Evolutionary conservation across 2,113 vertebrate species (phyloP).

Genomic region (Microtus ochrogaster): DNA sequence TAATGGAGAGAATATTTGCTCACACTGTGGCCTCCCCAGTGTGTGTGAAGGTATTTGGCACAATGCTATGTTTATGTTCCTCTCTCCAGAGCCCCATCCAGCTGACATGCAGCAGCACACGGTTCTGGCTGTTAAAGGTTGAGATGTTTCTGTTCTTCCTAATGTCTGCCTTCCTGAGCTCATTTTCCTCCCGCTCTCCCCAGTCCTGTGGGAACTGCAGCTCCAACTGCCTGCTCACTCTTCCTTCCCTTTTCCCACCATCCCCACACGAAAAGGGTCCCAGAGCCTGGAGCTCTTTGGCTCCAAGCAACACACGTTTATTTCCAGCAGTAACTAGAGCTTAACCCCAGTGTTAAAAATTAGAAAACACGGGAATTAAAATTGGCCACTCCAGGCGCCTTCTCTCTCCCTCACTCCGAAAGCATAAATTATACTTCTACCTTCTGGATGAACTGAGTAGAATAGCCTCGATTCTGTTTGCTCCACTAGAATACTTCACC

Average conservation of each 20-base stretch:
- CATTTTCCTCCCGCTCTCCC: accelerated
- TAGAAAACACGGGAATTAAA: slow-evolving; percentile 61
- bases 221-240: accelerated
- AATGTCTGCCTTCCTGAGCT: background rate
- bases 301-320: slow-evolving; percentile 40
- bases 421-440: slow-evolving; percentile 45
- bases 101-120: accelerated
- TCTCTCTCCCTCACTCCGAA: background rate
- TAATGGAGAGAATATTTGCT: background rate
- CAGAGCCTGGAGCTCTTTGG: background rate
- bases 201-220: background rate
- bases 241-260: accelerated
- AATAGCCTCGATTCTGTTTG: background rate
- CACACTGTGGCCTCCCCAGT: accelerated
- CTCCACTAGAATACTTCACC: slow-evolving; percentile 21
- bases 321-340: slow-evolving; percentile 50
- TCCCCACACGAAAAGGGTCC: background rate
- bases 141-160: background rate
- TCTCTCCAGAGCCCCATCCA: accelerated
- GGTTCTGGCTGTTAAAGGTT: accelerated
- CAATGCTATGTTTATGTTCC: no score
- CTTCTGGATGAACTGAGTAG: slow-evolving; percentile 15
- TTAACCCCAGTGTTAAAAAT: slow-evolving; percentile 46
- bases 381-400: slow-evolving; percentile 39
- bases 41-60: background rate